Percentiles rank a stretch among this genome's conserved stretches.
phyloP scores from a whole-genome alignment of 2,888 invertebrate species.

The Caenorhabditis virilis region DNA sequence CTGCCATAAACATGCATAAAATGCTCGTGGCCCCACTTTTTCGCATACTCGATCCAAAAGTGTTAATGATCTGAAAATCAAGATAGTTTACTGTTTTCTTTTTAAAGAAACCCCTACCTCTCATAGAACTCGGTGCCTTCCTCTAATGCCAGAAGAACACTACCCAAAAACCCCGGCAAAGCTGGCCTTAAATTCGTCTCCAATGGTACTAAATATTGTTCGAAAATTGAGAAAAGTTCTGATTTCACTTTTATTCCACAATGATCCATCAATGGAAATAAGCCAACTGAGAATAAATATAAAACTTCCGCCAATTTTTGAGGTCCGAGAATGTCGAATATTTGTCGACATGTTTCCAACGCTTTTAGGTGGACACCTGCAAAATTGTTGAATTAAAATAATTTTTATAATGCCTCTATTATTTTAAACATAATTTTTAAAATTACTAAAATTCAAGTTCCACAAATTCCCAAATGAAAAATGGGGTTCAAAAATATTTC shows the following conservation, averaged over 20 bases:
- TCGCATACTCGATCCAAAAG: conserved; percentile 60
- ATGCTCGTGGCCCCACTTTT: conserved; percentile 79
- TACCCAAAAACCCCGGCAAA: conserved; percentile 84
- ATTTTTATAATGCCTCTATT: background rate
- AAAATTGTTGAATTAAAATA: conserved; percentile 2
- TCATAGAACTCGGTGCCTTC: conserved; percentile 68
- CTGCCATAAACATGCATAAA: conserved; percentile 87
- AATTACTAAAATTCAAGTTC: no score
- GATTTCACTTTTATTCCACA: conserved; percentile 81
- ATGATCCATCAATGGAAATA: conserved; percentile 86
- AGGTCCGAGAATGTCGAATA: conserved; percentile 86
- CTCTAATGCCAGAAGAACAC: conserved; percentile 79
- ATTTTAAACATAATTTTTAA: background rate
- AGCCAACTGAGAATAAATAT: conserved; percentile 74
- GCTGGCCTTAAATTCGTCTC: conserved; percentile 80
- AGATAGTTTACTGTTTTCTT: no score
- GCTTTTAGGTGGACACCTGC: conserved; percentile 84
- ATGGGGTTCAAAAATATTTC: no score
- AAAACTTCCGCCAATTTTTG: conserved; percentile 56
- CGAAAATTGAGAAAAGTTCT: conserved; percentile 81
- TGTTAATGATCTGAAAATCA: conserved; percentile 47
- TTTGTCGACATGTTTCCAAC: conserved; percentile 86
- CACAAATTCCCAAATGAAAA: background rate
- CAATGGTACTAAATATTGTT: conserved; percentile 84
- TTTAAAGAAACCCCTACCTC: conserved; percentile 29